Conservation (phyloP, 2,113 vertebrate species). For the Cichladusa arquata region DNA sequence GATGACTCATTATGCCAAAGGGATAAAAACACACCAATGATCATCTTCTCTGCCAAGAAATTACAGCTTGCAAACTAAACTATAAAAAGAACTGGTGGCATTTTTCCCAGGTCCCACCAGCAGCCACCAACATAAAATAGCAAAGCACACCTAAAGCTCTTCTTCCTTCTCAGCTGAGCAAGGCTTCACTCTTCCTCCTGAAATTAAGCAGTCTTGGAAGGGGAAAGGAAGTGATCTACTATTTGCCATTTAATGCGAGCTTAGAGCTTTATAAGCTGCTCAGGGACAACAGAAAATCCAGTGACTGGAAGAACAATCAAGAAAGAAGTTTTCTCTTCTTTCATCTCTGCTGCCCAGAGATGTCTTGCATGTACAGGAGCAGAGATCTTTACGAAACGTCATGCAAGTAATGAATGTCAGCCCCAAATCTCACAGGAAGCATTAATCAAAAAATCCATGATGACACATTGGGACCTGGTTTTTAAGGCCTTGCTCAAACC, state of each 20-base stretch:
- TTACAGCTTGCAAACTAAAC: background rate
- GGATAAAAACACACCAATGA: background rate
- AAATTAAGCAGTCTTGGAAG: background rate
- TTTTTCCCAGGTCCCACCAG: background rate
- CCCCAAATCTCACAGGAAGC: background rate
- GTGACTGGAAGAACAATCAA: background rate
- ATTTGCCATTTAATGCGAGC: background rate
- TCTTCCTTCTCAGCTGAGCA: background rate
- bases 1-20: background rate
- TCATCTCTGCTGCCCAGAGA: background rate
- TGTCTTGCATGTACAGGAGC: rapidly evolving
- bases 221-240: background rate
- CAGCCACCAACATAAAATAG: background rate
- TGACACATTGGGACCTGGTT: background rate
- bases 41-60: background rate
- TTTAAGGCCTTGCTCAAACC: background rate
- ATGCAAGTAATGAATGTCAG: background rate
- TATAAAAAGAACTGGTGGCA: background rate
- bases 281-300: background rate
- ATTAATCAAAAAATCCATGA: background rate
- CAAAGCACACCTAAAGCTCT: background rate
- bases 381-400: background rate
- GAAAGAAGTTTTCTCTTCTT: background rate
- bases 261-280: background rate
- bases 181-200: background rate